Base-by-base conservation (phyloP, 2,888 invertebrate species). In the Andrena bucephala region DNA sequence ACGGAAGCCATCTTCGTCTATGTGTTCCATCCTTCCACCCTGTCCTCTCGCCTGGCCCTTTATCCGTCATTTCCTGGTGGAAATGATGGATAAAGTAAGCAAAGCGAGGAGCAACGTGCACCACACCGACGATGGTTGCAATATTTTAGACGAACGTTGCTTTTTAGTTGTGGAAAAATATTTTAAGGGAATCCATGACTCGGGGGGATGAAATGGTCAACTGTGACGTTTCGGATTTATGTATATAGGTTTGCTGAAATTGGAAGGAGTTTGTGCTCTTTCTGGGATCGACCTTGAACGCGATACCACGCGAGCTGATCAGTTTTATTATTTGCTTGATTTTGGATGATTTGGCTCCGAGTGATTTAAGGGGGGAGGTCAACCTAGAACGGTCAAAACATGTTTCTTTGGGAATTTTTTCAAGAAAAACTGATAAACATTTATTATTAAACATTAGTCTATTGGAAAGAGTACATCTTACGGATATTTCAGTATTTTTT, bases 1-100 rank as follows among this genome's bases (percentile, higher is more conserved):
- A 91, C 92, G 91, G 92, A 92, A 92, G 91, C 85, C 81, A 80
- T 69, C 78, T 72, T 69, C 63, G 72, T 76, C 33, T 67, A 67
- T 54, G 24, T 54, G 62, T 42, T 33, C 66, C 74, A 60, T 52
- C 10, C 54, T 29, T 68, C 52, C 33, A 27, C 48, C 36, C 4
- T 70, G 50, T 50, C 62, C 60, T 62, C 74, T 59, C 27, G 59
- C 36, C 36, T 8, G 42, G 57, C 29, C 68, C 24, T 57, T 27
- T 57, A 27, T 36, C 20, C 24, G 20, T 13, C 2, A 3, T 52
- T 59, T 20, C 57, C 27, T 24, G 59, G 29, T 65, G 68, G 74
- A 75, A 69, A 79, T 79, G 79, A 75, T 27, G 79, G 57, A 73
- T 62, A 65, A 71, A 77, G 83, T 62, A 59, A 80, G 74, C 57